These are phyloP conservation scores for Chunga burmeisteri DNA, from an alignment of 2,113 vertebrate genomes.

Conservation along the genomic window DNA sequence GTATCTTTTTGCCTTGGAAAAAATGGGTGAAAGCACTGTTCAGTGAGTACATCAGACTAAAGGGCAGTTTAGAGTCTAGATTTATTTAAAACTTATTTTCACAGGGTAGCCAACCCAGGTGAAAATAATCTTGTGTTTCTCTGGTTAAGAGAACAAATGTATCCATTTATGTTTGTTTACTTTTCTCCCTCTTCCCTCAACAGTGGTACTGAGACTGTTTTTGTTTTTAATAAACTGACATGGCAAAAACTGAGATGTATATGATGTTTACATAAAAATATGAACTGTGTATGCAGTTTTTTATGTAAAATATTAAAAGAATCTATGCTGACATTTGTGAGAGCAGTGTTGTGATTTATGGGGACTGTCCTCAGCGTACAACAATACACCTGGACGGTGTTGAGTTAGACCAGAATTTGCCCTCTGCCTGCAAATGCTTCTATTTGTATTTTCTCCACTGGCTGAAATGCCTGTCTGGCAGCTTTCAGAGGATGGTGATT, in stretches of 20 bases:
- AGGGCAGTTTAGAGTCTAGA: background rate
- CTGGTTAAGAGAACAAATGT: constrained; percentile 71
- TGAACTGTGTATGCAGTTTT: constrained; percentile 82
- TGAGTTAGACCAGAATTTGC: background rate
- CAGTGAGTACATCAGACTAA: constrained; percentile 1
- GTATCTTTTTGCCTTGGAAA: constrained; percentile 38
- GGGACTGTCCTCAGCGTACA: background rate
- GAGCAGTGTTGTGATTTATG: constrained; percentile 33
- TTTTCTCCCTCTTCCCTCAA: constrained; percentile 20
- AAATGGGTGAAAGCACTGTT: constrained; percentile 16
- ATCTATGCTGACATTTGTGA: constrained; percentile 70
- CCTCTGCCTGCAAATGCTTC: background rate
- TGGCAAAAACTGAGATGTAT: constrained; percentile 75
- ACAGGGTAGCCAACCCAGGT: constrained; percentile 45
- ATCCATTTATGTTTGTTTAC: constrained; percentile 11
- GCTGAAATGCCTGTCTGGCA: background rate
- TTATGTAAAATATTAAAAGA: constrained; percentile 83
- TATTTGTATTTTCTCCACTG: background rate
- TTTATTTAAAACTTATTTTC: constrained; percentile 63
- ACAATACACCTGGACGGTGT: background rate
- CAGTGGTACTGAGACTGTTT: constrained; percentile 79
- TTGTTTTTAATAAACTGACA: constrained; percentile 70
- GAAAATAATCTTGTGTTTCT: constrained; percentile 71
- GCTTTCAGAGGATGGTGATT: background rate
- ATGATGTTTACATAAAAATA: constrained; percentile 82